phyloP scores from a whole-genome alignment of 2,888 invertebrate species.

The Platycheirus albimanus region DNA sequence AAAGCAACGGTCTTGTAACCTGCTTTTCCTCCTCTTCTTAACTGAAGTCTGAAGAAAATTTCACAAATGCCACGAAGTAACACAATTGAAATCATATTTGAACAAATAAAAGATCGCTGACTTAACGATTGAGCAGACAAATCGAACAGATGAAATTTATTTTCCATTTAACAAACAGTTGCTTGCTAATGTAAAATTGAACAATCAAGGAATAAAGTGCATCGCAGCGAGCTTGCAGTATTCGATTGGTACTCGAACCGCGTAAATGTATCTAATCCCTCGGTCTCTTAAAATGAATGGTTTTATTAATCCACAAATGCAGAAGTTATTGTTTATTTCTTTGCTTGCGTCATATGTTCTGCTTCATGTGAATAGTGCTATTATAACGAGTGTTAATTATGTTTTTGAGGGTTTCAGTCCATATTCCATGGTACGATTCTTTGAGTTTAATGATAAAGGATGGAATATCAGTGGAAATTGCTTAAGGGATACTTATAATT shows the following conservation, averaged over 20 bases:
- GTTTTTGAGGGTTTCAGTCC: conserved; percentile 79
- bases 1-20: background rate
- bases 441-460: conserved; percentile 79
- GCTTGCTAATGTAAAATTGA: background rate
- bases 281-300: conserved; percentile 20
- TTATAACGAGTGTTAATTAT: conserved; percentile 78
- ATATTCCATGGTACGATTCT: conserved; percentile 78
- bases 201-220: background rate
- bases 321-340: conserved; percentile 13
- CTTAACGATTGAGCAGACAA: background rate
- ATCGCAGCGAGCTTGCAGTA: conserved; percentile 22
- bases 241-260: conserved; percentile 17
- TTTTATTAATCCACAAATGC: conserved; percentile 8
- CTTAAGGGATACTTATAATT: conserved; percentile 78
- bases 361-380: conserved; percentile 43
- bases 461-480: conserved; percentile 79
- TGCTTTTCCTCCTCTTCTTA: background rate
- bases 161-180: background rate
- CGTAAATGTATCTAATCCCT: background rate
- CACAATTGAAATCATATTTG: too few relatives aligned
- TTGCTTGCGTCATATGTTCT: background rate
- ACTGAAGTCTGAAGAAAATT: too few relatives aligned
- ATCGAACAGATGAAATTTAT: background rate
- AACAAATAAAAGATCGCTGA: background rate
- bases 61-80: too few relatives aligned